Base-by-base conservation (phyloP, 2,797 vertebrate species). In the Pangasius djambal region DNA sequence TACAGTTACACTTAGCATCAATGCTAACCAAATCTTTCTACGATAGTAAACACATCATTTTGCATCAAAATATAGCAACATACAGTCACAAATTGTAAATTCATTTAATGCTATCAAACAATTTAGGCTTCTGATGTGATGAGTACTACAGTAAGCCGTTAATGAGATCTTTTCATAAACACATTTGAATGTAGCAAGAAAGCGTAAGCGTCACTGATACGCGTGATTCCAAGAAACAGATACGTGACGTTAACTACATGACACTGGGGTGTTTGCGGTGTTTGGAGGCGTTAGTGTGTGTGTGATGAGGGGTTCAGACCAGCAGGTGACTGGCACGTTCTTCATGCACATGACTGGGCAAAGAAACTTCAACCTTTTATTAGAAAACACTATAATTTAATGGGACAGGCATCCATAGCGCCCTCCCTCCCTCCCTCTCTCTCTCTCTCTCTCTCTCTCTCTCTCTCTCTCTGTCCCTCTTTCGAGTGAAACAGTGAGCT, bases 291-390 rank as follows among this genome's bases (percentile, higher is more conserved):
- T 55, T 34, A 50, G 86, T 78, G 83, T 81, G 83, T 87, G 91
- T 82, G 87, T 59, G 88, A 94, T 94, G 79, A 79, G 92, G 93
- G 94, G 57, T 85, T 85, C n/a, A 77, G 95, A 96, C 94, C 95
- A 96, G 95, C 95, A 92, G 94, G 95, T 96, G 96, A 95, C 94
- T 96, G 95, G 95, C 96, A 95, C 92, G 93, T 93, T 94, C 94
- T 94, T 95, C 94, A 95, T 95, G 93, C 97, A 96, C 96, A 97
- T 95, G 96, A 96, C 95, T 96, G 96, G 96, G 93, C 95, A 95
- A 96, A 94, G 96, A 96, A 96, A 96, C 96, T 96, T 97, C 96
- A 97, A 96, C 96, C 96, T 96, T 96, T 97, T 97, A 96, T 97
- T 96, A 96, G 96, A 94, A 95, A 95, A 94, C 95, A 94, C 96